Conservation (phyloP, 1,140 invertebrate species). For the Cardiocondyla obscurior region DNA sequence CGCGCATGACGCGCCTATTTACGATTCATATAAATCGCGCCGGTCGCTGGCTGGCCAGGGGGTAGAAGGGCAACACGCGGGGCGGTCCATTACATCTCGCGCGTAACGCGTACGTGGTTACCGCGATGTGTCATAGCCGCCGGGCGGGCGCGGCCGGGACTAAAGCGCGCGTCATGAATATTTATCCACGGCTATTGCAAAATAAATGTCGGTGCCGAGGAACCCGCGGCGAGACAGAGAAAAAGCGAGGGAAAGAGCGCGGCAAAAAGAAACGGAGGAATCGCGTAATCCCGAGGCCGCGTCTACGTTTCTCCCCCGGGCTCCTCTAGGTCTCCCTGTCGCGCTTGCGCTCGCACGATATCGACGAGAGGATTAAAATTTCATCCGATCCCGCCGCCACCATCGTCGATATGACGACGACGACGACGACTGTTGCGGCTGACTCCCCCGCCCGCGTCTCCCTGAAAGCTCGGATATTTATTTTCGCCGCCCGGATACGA, state of each 20-base stretch:
- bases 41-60: slow-evolving; percentile 18
- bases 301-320: slow-evolving; percentile 1
- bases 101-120: slow-evolving; percentile 58
- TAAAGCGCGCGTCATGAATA: slow-evolving; percentile 68
- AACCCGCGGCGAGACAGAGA: slow-evolving; percentile 1
- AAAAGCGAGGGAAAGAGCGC: no score
- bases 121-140: slow-evolving; percentile 59
- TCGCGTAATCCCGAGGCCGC: neutral
- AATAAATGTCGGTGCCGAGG: slow-evolving; percentile 60
- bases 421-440: slow-evolving; percentile 23
- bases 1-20: slow-evolving; percentile 64
- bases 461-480: slow-evolving; percentile 44
- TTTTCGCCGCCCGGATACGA: slow-evolving; percentile 9
- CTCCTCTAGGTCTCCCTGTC: neutral
- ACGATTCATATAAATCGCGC: slow-evolving; percentile 72
- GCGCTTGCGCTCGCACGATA: slow-evolving; percentile 9
- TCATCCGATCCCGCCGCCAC: slow-evolving; percentile 18
- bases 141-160: slow-evolving; percentile 26
- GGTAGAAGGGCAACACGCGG: slow-evolving; percentile 43
- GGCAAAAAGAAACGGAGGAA: slow-evolving; percentile 23
- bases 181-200: slow-evolving; percentile 68
- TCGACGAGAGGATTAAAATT: slow-evolving; percentile 47
- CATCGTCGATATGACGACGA: slow-evolving; percentile 32
- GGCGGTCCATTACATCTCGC: slow-evolving; percentile 68
- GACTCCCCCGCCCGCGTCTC: neutral